Evolutionary conservation across 2,888 invertebrate genomes (phyloP), one percentile per base, ranked within the genome.

Genomic region (Lasioglossum pauxillum): DNA sequence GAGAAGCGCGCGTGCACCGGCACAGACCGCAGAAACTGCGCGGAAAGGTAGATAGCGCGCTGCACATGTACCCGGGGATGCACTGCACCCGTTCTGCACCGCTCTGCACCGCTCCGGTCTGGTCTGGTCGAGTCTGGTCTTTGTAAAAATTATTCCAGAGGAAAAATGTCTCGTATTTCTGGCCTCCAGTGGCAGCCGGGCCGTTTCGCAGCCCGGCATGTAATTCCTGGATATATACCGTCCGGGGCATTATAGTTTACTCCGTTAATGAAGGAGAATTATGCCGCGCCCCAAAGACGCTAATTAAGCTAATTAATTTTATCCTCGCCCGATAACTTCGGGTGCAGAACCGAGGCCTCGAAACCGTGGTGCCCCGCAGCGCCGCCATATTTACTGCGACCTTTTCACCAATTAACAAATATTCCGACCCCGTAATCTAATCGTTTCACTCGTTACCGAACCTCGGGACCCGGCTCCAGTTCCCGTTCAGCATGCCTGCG

Each of bases 301-400:
- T 90, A 90, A 90, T 91, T 90, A 90, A 91, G 88, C 83, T 91
- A 91, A 90, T 91, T 89, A 89, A 89, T 89, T 89, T 87, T 82
- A 90, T 90, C 90, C 82, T 76, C 75, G 74, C 79, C 80, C 60
- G 83, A 84, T 87, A 81, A 87, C 84, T 88, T 69, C n/a, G 80
- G 64, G 64, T 19, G 35, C 31, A 64, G 19, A 64, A 35, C 31
- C 19, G 64, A 64, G 35, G 8, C 31, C 64, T 19, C 31, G 64
- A 16, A 35, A 1, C 19, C 31, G 31, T 8, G 27, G 19, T 57
- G 23, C 69, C 38, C 69, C 23, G 31, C 19, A 35, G 16, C 14
- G 14, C 16, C 60, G 16, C 16, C 27, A 31, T 35, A 64, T 64
- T 64, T 64, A 64, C 64, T 19, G 64, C 64, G 31, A 64, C 35